Evolutionary conservation across 2,888 invertebrate species (phyloP), one percentile per base, ranked within the genome.

Genomic region (Mermis nigrescens): DNA sequence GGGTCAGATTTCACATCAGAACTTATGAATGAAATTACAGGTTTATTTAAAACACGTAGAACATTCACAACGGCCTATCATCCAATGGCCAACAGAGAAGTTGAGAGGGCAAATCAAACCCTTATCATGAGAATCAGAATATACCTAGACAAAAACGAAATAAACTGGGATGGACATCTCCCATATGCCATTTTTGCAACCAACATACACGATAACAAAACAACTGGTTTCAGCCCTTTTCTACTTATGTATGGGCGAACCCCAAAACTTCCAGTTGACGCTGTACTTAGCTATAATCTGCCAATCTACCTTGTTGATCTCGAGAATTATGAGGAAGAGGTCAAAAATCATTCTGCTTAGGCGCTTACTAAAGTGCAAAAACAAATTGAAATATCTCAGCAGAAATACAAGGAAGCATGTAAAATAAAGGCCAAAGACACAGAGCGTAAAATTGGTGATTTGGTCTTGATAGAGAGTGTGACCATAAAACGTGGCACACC

Each of bases 91-190:
- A 45, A 45, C 45, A n/a, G 45, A n/a, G n/a, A 15, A n/a, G 45
- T 45, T 12, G 45, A 45, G n/a, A 45, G 45, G n/a, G 12, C 12
- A 15, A 45, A 45, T n/a, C 12, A n/a, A 15, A 45, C 45, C n/a
- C 45, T 67, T 22, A 46, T 51, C 2, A 52, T 55, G 12, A 63
- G 66, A 60, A n/a, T 70, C 1, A 55, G 60, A 15, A 61, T 64
- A 57, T 68, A 64, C 60, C 61, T 64, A 26, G 46, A 65, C 29
- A 53, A 62, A 4, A 46, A 63, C 28, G 68, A 67, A 55, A 61
- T 2, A 65, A 64, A 45, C 45, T 45, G 45, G 45, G 45, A 45
- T n/a, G n/a, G n/a, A 45, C n/a, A 15, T n/a, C 45, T 45, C n/a
- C 45, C 45, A 12, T 45, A 45, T 45, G 12, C 15, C 45, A 15